A percentile compares a stretch with the other conserved stretches of the same genome.
phyloP scores from a whole-genome alignment of 2,797 vertebrate species.

The Chaetophractus vellerosus region DNA sequence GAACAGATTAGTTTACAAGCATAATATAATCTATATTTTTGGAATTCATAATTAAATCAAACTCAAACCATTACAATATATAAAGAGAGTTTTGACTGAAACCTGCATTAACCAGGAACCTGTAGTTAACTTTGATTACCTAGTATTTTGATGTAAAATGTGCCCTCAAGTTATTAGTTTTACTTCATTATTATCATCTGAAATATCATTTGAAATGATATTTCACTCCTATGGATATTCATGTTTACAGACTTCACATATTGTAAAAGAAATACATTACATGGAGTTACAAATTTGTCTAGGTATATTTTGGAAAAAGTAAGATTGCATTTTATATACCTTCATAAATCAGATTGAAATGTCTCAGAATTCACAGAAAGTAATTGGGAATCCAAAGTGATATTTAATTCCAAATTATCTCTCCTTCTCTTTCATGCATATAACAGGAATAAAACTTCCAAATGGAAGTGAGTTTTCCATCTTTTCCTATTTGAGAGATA shows the following conservation, averaged over 20 bases:
- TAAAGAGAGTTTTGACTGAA: neutral
- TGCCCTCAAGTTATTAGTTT: neutral
- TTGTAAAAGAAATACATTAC: neutral
- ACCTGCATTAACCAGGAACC: neutral
- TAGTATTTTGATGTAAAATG: neutral
- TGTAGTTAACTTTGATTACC: neutral
- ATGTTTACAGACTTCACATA: neutral
- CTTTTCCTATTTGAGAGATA: neutral
- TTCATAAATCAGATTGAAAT: neutral
- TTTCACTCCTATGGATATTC: neutral
- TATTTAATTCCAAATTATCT: conserved; percentile 16
- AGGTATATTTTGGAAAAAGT: neutral
- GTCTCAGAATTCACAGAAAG: neutral
- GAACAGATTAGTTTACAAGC: too few relatives aligned
- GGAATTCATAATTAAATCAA: too few relatives aligned
- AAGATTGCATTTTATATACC: neutral
- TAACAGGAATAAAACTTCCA: neutral
- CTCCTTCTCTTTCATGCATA: neutral
- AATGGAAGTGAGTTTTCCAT: neutral
- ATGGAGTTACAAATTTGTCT: neutral
- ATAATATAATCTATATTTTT: too few relatives aligned
- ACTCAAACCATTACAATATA: too few relatives aligned
- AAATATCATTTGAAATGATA: neutral
- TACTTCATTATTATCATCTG: conserved; percentile 2
- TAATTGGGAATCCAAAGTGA: neutral